A percentile compares a stretch with the other conserved stretches of the same genome.
phyloP scores from a whole-genome alignment of 2,113 vertebrate genomes.

The Pteruthius melanotis region DNA sequence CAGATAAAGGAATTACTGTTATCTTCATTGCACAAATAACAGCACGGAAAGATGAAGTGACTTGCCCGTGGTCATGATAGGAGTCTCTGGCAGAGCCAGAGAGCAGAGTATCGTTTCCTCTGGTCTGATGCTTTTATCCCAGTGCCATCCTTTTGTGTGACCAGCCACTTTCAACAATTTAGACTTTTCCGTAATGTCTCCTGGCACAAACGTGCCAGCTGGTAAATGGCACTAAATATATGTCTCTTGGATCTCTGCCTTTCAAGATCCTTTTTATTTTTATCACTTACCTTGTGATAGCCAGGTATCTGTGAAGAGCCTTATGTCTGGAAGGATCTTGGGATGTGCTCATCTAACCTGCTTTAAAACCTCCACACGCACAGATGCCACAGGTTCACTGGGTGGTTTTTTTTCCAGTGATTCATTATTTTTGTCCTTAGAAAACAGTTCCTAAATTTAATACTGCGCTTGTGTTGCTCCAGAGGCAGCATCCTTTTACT shows the following conservation, averaged over 20 bases:
- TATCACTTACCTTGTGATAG: background rate
- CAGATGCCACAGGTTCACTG: background rate
- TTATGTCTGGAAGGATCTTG: background rate
- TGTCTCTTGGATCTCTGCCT: background rate
- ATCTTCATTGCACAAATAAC: slow-evolving; percentile 18
- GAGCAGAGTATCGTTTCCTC: background rate
- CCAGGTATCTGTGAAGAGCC: background rate
- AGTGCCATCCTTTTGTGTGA: background rate
- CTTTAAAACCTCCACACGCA: background rate
- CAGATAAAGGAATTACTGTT: slow-evolving; percentile 13
- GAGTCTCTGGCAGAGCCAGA: background rate
- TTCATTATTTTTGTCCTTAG: background rate
- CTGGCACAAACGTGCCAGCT: background rate
- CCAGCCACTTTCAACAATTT: background rate
- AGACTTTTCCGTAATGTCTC: background rate
- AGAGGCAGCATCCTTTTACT: background rate
- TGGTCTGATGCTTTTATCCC: background rate
- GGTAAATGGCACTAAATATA: background rate
- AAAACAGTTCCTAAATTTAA: background rate
- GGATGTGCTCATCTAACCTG: background rate
- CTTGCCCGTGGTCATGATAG: background rate
- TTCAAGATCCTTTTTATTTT: background rate
- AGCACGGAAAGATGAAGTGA: background rate
- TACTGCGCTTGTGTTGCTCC: background rate
- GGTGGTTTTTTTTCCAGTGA: background rate